These are phyloP conservation scores for Macropus fuliginosus DNA, from an alignment of 2,797 vertebrate species.

Conservation along the genomic window DNA sequence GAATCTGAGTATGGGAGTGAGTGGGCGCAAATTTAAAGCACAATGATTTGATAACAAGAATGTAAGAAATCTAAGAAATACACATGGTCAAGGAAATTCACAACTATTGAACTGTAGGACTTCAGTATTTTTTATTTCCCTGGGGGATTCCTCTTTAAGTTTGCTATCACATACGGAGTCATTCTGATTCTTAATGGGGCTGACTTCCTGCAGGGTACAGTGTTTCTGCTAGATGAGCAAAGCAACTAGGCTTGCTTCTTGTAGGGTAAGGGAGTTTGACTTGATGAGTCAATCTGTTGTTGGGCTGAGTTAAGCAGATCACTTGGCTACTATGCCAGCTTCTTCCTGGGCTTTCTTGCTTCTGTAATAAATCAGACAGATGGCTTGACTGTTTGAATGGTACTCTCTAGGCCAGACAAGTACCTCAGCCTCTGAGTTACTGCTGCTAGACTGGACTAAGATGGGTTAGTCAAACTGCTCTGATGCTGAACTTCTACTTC, in stretches of 20 bases:
- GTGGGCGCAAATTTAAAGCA: not conserved
- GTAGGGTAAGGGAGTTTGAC: no score
- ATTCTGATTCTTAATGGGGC: not conserved
- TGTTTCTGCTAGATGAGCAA: not conserved
- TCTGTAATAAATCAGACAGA: not conserved
- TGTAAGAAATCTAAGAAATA: not conserved
- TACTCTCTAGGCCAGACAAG: not conserved
- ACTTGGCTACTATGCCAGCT: not conserved
- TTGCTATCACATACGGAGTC: not conserved
- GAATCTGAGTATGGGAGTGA: not conserved
- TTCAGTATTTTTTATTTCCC: not conserved
- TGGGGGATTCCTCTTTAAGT: not conserved
- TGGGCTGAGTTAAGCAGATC: not conserved
- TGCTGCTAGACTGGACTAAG: not conserved
- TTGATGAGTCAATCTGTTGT: no score
- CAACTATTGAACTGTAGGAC: not conserved
- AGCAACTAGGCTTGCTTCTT: not conserved
- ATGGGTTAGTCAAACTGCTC: no score
- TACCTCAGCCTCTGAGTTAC: not conserved
- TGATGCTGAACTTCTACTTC: not conserved
- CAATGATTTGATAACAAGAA: not conserved
- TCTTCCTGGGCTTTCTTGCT: not conserved
- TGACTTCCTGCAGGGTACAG: not conserved
- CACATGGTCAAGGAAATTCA: not conserved
- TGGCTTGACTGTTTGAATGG: not conserved